Evolutionary conservation across 2,888 invertebrate genomes (phyloP).

Genomic region (Euplagia quadripunctaria): DNA sequence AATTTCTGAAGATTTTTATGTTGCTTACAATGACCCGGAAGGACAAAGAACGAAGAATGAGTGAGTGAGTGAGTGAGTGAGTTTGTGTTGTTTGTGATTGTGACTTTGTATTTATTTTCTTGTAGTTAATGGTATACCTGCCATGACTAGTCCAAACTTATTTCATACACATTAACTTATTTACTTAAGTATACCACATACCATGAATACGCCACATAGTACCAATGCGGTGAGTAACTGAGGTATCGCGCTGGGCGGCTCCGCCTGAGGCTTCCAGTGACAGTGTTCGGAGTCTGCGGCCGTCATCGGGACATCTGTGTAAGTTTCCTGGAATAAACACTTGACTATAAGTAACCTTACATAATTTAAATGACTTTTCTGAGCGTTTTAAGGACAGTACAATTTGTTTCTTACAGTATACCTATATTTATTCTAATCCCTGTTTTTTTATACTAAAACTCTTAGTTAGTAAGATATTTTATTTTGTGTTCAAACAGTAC

Average conservation of each 20-base stretch:
- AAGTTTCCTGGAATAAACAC: conserved; percentile 78
- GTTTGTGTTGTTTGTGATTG: no score
- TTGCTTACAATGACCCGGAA: no score
- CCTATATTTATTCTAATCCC: not conserved
- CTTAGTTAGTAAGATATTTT: not conserved
- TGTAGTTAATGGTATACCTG: no score
- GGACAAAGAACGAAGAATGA: no score
- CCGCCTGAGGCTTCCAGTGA: conserved; percentile 79
- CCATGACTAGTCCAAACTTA: no score
- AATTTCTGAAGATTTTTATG: no score
- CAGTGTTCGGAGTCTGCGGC: conserved; percentile 82
- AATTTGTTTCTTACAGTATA: no score
- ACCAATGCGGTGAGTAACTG: conserved; percentile 89
- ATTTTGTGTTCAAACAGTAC: no score
- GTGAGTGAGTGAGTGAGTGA: no score
- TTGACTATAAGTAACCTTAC: not conserved
- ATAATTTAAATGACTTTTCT: no score
- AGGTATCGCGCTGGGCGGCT: conserved; percentile 88
- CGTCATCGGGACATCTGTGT: conserved; percentile 83
- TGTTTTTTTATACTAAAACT: not conserved
- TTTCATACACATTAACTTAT: not conserved
- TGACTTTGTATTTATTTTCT: no score
- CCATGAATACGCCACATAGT: conserved; percentile 91
- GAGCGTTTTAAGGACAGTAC: no score
- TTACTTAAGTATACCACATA: conserved; percentile 60